Base-by-base conservation (phyloP, 2,113 vertebrate species). In the Puntigrus tetrazona region DNA sequence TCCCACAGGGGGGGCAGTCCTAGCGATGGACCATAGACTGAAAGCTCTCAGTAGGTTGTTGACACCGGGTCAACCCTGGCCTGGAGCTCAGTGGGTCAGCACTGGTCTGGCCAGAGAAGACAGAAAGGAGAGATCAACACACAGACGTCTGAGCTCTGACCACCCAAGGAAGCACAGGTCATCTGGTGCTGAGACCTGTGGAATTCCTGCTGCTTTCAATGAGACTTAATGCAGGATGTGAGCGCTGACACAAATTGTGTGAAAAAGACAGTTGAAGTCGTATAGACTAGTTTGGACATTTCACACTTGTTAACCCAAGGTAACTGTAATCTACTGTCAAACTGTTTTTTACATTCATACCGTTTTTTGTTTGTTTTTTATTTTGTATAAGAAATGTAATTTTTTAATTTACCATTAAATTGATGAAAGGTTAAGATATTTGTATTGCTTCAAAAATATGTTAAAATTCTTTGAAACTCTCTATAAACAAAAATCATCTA, bases 1-100 rank as follows among this genome's bases (percentile, higher is more conserved):
- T 85, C 63, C 45, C 88, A 14, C 36, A 88, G 79, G 92, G 92
- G 90, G 88, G 86, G 70, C 45, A 13, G 77, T 83, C 82, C 74
- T 67, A 82, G 47, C 45, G 27, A 84, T 36, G 47, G 81, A 87
- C 65, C 25, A 67, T 20, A 29, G 55, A 47, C 36, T 52, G 80
- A 83, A 50, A 84, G 72, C 67, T 83, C 84, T 84, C 85, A 69
- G 57, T 83, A 73, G 81, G 86, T 73, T 89, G 77, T 84, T 89
- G 88, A 89, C 88, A 89, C 81, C 69, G 84, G 78, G 52, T 77
- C 72, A 82, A 84, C 84, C 88, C 77, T 84, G 86, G 81, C 84
- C 77, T 87, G 76, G 79, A 69, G 77, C 88, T 89, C 82, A 77
- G 72, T 82, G 72, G 86, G 86, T 84, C 81, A 59, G 63, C 31